Evolutionary conservation across 1,140 invertebrate genomes (phyloP), one percentile per base, ranked within the genome.

Genomic region (Aplysia californica): DNA sequence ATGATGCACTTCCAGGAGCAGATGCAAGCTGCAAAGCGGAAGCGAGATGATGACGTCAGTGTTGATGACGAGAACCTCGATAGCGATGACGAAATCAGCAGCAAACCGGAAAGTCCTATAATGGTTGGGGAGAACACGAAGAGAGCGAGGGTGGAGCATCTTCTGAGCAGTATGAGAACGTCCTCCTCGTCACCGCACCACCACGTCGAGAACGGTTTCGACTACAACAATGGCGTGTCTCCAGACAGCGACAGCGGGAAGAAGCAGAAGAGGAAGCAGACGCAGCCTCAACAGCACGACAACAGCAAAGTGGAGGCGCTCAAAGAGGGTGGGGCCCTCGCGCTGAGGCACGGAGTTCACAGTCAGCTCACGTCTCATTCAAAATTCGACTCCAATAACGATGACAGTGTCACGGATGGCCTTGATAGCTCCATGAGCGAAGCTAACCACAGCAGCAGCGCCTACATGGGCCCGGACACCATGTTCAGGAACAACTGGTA

Each of bases 221-320:
- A 61, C 3, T 59, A 31, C 36, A 64, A 18, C 75, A 76, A 75
- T 65, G 23, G 58, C 6, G 10, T 61, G 2, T 68, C 67, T 15
- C 50, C 67, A 2, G 38, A 41, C 1, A 80, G 80, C 39, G 80
- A 79, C n/a, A 78, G 15, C 23, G 33, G 61, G 96, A 89, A 96
- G 95, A 56, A 98, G 95, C 91, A 97, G 88, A 98, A 98, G 91
- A 92, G 97, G 29, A 99, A 98, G 89, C 92, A 98, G n/a, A 98
- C 98, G 87, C 96, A 98, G 83, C 97, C 97, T 0, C 96, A 97
- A 87, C 96, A 98, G 84, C 96, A 97, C 86, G 95, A 96, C 91
- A 77, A 92, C 94, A 82, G 93, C 77, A 82, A 78, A 35, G 76
- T 82, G 72, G 94, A 93, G 33, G 93, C 93, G 80, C 80, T 61